Base-by-base conservation (phyloP, 2,888 invertebrate species). In the Drosophila testacea region DNA sequence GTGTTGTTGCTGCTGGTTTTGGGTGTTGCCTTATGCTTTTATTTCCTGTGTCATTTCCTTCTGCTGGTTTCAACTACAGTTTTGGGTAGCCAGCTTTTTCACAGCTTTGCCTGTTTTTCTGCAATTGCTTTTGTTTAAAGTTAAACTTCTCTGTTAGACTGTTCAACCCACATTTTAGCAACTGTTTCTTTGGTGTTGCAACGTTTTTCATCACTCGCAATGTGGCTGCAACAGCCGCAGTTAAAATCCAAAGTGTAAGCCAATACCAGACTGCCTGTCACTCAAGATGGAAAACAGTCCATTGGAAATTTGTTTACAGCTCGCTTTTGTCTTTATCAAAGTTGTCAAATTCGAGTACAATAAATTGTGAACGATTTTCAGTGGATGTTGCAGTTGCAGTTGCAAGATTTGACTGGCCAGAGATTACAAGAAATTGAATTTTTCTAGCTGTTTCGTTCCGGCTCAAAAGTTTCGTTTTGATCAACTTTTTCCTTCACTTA, bases 401-500 rank as follows among this genome's bases (percentile, higher is more conserved):
- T 69, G 55, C 54, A 54, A 76, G 66, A 81, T 83, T 73, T 68
- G 52, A 52, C 65, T 56, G 63, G 28, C 62, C 57, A 63, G 63
- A 75, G 81, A 81, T 83, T 84, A 78, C 61, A 73, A 77, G 72
- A 77, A 87, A 87, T 77, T 80, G 70, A 79, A 79, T 89, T 88
- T 79, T 69, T 48, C 41, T 41, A 28, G 28, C 54, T 47, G 50
- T 42, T 67, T 47, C 30, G 67, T 51, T 51, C 32, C 44, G 41
- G 44, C 51, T 46, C 27, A 61, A 67, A 79, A 76, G 72, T 72
- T 81, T 67, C 48, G 46, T 60, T 65, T 51, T 65, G 66, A 22
- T 47, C 67, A 88, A 83, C 88, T 75, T 85, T 77, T 85, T 71
- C 74, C 72, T 77, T 69, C 65, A 74, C 66, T 77, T 79, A 76